These are phyloP conservation scores for Phaethon lepturus DNA, from an alignment of 2,113 vertebrate species.

Conservation along the genomic window DNA sequence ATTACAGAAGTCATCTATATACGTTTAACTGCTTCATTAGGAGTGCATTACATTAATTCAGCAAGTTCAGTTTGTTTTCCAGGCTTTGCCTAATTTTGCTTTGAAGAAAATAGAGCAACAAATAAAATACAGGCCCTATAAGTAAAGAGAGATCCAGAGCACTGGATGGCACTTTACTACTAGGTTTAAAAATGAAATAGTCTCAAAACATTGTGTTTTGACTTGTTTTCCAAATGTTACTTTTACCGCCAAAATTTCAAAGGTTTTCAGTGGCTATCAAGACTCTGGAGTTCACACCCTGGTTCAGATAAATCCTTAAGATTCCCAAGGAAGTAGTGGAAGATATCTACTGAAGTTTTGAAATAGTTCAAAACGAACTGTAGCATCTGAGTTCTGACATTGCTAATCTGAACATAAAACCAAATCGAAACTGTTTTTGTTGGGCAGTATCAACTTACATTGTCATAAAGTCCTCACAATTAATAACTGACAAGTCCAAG, in stretches of 20 bases:
- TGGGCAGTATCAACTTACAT: background rate
- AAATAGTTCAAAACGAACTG: accelerated
- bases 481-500: background rate
- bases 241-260: background rate
- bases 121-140: background rate
- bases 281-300: background rate
- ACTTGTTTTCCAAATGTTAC: background rate
- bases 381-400: background rate
- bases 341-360: background rate
- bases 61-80: background rate
- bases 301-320: background rate
- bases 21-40: background rate
- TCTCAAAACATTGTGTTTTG: background rate
- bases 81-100: background rate
- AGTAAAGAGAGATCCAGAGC: background rate
- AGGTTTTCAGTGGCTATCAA: background rate
- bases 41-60: background rate
- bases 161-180: background rate
- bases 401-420: background rate
- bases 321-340: background rate
- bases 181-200: background rate
- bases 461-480: background rate
- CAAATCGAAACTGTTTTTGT: background rate
- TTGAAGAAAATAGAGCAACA: background rate
- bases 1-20: background rate